Evolutionary conservation across 1,140 invertebrate species (phyloP), one percentile per base, ranked within the genome.

Genomic region (Teleogryllus occipitalis): DNA sequence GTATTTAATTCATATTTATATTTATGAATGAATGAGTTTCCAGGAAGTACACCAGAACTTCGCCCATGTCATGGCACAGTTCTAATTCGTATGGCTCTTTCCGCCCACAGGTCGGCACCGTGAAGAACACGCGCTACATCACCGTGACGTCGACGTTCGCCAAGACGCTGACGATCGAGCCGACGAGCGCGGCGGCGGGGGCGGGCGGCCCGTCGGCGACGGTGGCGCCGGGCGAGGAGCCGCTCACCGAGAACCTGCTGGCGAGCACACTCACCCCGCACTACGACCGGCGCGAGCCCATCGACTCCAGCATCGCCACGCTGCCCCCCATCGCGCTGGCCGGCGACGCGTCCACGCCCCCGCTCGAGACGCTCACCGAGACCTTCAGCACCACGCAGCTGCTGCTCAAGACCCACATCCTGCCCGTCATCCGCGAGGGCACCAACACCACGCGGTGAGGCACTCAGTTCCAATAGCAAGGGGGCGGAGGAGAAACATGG

Each of bases 301-400:
- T 94, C 65, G 92, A 93, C 85, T 93, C 93, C 6, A 93, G 92
- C 79, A 90, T 96, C 72, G 94, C 92, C 14, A 96, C 94, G 1
- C 86, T 96, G 7, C 95, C 94, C 15, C 90, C 94, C 0, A 91
- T 96, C 81, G 91, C 91, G 72, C 86, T 96, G 14, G 91, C 92
- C 8, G 90, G 90, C 14, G 91, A 92, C 80, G 89, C 91, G 81
- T 93, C 93, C 82, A 96, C 93, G 1, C 94, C 93, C 27, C 93
- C 94, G 0, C 85, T 97, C 78, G 93, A 96, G 87, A 97, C 94
- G 0, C 87, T 95, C n/a, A 96, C 94, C 0, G 95, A 97, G 86
- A 95, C 94, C 1, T 96, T 96, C 87, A 96, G 94, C 80, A 96
- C 95, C 8, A 96, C 94, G 0, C 93, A 96, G 85, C 90, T 92